Percentiles rank a stretch among this genome's conserved stretches.
These are phyloP conservation scores for Bos javanicus DNA, from an alignment of 2,113 vertebrate genomes.

Conservation along the genomic window DNA sequence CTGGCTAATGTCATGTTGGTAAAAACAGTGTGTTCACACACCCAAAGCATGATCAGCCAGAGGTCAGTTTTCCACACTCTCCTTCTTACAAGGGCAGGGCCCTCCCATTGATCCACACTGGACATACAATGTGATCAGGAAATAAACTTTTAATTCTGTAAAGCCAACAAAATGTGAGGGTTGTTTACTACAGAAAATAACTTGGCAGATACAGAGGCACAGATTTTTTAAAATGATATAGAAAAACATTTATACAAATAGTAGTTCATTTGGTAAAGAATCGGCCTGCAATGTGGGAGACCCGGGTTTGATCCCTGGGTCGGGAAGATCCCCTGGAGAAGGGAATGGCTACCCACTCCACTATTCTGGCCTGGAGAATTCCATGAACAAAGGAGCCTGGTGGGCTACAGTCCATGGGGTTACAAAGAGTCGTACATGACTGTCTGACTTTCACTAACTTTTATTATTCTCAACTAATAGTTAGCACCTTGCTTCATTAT, in stretches of 20 bases:
- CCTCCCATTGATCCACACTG: background rate
- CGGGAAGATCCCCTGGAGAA: background rate
- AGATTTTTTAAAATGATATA: background rate
- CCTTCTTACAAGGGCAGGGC: background rate
- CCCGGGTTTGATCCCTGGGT: background rate
- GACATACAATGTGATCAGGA: background rate
- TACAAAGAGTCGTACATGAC: background rate
- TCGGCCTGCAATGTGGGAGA: accelerated
- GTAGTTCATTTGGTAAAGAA: background rate
- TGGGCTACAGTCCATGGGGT: background rate
- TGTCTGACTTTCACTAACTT: background rate
- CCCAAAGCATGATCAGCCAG: background rate
- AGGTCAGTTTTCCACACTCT: background rate
- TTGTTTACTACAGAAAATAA: background rate
- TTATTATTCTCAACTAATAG: background rate
- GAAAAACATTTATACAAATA: background rate
- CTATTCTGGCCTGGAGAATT: background rate
- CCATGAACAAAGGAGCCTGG: background rate
- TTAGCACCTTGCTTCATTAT: background rate
- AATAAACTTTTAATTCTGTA: background rate
- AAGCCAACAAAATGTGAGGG: background rate
- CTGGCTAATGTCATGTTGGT: background rate
- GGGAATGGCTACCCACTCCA: background rate
- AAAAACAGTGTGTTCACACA: background rate
- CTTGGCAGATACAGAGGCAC: background rate